A percentile compares a stretch with the other conserved stretches of the same genome.
Conservation (phyloP, 2,797 vertebrate species). For the Acrocephalus scirpaceus region DNA sequence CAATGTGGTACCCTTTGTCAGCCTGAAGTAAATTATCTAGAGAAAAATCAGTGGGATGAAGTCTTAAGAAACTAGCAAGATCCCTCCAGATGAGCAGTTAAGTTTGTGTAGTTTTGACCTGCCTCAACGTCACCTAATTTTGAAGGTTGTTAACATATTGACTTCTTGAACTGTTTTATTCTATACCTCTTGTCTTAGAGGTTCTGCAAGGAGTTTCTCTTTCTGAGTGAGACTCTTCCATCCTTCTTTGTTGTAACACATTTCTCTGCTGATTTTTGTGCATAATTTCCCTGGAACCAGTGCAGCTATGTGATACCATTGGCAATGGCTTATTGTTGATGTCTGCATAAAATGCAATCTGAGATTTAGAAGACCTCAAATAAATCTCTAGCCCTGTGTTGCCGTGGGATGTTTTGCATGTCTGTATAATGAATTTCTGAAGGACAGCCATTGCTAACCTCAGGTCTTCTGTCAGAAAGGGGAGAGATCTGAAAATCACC, state of each 20-base stretch:
- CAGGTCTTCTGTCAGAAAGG: background rate
- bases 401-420: background rate
- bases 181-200: constrained; percentile 5
- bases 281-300: background rate
- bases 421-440: background rate
- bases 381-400: constrained; percentile 24
- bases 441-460: background rate
- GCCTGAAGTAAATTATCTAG: background rate
- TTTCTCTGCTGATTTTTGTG: constrained; percentile 12
- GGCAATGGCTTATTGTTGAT: background rate
- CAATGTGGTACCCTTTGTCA: background rate
- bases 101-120: background rate
- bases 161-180: constrained; percentile 23
- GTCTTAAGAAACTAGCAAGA: background rate
- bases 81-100: background rate
- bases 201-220: constrained; percentile 13
- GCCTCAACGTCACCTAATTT: constrained; percentile 17
- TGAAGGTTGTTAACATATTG: constrained; percentile 11
- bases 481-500: background rate
- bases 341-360: constrained; percentile 8
- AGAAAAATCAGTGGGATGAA: background rate
- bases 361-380: background rate
- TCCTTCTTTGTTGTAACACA: background rate
- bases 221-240: constrained; percentile 22
- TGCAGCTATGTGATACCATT: constrained; percentile 20